Conservation (phyloP, 2,797 vertebrate species). For the Anguilla megastoma region DNA sequence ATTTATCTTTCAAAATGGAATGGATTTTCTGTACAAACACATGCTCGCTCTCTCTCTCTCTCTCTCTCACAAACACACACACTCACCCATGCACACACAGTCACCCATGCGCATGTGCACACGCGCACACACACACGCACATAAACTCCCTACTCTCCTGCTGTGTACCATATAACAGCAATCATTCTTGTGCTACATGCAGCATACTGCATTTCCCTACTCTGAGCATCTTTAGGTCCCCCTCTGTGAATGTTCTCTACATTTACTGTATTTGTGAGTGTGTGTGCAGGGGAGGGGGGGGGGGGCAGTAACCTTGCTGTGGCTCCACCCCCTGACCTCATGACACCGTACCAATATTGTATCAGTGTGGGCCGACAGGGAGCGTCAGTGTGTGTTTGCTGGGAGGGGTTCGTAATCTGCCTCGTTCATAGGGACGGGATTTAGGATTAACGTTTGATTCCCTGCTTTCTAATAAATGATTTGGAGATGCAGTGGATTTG, state of each 20-base stretch:
- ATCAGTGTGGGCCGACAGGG: constrained; percentile 8
- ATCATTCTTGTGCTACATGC: neutral
- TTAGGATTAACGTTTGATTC: constrained; percentile 23
- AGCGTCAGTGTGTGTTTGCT: neutral
- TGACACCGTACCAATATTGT: neutral
- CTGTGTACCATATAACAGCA: neutral
- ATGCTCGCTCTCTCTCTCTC: neutral
- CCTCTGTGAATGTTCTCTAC: neutral
- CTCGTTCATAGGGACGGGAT: neutral
- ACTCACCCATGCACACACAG: neutral
- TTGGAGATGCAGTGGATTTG: neutral
- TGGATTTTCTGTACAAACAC: neutral
- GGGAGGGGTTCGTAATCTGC: neutral
- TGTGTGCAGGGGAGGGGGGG: neutral
- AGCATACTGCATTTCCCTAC: neutral
- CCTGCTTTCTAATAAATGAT: constrained; percentile 29
- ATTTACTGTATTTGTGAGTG: neutral
- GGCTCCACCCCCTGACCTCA: neutral
- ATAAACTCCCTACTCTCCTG: neutral
- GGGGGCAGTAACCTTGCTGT: neutral
- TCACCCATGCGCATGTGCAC: neutral
- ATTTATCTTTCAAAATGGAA: constrained; percentile 1
- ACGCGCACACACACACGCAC: neutral
- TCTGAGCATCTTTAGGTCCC: neutral
- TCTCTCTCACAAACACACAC: neutral